These are phyloP conservation scores for Schrankia costaestrigalis DNA, from an alignment of 2,888 invertebrate species.

Conservation along the genomic window DNA sequence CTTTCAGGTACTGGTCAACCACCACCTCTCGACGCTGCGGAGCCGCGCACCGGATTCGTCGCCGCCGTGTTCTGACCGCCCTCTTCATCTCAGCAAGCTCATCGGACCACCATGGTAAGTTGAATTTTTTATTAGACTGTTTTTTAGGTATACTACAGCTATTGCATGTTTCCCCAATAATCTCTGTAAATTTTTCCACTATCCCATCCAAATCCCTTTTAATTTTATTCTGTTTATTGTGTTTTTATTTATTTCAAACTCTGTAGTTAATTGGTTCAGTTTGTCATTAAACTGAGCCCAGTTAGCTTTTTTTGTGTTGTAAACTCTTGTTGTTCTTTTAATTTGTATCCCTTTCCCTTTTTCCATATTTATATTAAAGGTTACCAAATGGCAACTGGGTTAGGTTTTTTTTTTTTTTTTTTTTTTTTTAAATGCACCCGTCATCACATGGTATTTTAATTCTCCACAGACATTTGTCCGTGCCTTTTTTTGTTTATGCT, in stretches of 20 bases:
- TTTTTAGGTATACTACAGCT: slow-evolving; percentile 8
- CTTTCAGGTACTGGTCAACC: neutral
- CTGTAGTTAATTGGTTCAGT: slow-evolving; percentile 2
- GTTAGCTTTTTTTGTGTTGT: slow-evolving; percentile 21
- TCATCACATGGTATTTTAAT: slow-evolving; percentile 13
- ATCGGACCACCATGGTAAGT: slow-evolving; percentile 22
- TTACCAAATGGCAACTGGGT: slow-evolving; percentile 24
- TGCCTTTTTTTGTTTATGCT: too few species aligned
- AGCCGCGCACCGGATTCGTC: slow-evolving; percentile 17
- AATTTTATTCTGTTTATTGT: slow-evolving; percentile 2
- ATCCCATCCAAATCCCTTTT: neutral
- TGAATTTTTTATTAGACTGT: slow-evolving; percentile 3
- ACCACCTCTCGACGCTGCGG: slow-evolving; percentile 8
- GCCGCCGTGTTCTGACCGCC: slow-evolving; percentile 8
- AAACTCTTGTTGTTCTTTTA: slow-evolving; percentile 13
- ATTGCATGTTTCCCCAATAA: slow-evolving; percentile 5
- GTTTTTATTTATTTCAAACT: neutral
- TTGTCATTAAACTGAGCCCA: slow-evolving; percentile 21
- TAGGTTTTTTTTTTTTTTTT: slow-evolving; percentile 12
- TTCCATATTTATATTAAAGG: slow-evolving; percentile 11
- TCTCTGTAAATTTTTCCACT: slow-evolving; percentile 1
- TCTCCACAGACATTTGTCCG: slow-evolving; percentile 29
- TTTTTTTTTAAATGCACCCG: slow-evolving; percentile 12
- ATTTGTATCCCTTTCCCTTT: slow-evolving; percentile 6
- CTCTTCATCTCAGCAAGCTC: slow-evolving; percentile 10